Evolutionary conservation across 2,113 vertebrate genomes (phyloP).

Genomic region (Diglossa brunneiventris): DNA sequence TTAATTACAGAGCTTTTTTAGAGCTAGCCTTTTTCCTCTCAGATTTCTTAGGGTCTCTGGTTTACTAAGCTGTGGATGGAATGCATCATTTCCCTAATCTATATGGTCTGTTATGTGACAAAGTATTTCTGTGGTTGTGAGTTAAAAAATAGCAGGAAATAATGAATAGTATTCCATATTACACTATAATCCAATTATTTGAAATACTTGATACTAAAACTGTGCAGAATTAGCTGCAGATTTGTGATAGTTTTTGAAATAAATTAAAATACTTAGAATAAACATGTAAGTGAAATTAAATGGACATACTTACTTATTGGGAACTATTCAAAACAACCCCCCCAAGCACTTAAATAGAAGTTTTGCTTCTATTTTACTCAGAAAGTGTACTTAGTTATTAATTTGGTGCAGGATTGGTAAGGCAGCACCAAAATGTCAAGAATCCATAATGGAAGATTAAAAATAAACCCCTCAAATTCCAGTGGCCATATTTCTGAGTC

Average conservation of each 20-base stretch:
- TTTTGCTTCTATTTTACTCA: background rate
- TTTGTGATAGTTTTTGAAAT: background rate
- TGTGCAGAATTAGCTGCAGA: background rate
- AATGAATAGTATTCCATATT: background rate
- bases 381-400: background rate
- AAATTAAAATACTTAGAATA: background rate
- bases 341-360: background rate
- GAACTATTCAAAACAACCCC: background rate
- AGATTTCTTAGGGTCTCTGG: background rate
- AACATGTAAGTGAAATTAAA: background rate
- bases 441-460: background rate
- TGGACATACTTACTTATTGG: background rate
- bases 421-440: accelerated
- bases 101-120: background rate
- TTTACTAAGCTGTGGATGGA: background rate
- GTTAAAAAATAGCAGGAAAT: background rate
- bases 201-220: background rate
- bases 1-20: background rate
- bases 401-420: background rate
- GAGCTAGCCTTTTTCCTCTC: background rate
- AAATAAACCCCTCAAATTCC: background rate
- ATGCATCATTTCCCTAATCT: background rate
- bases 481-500: background rate
- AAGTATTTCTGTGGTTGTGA: background rate
- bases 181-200: background rate